Evolutionary conservation across 2,797 vertebrate genomes (phyloP).

Genomic region (Falco columbarius): DNA sequence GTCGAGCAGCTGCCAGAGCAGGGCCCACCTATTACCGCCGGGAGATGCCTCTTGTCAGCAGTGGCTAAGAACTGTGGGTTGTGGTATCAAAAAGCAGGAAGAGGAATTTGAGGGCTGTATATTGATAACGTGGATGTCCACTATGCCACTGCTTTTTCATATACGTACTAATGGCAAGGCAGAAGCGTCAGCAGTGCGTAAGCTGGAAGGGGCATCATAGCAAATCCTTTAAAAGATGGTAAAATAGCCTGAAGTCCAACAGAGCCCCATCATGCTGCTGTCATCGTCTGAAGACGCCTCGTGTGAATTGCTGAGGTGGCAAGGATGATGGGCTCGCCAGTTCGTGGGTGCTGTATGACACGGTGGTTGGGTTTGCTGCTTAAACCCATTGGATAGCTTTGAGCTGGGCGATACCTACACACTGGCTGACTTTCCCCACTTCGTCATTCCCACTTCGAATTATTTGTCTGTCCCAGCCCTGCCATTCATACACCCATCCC

Average conservation of each 20-base stretch:
- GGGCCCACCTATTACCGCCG: not conserved
- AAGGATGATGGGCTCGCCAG: not conserved
- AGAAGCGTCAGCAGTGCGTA: not conserved
- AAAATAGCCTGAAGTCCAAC: not conserved
- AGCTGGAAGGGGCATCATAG: not conserved
- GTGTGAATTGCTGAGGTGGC: not conserved
- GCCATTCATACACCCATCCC: not conserved
- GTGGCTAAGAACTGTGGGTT: not conserved
- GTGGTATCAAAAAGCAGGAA: not conserved
- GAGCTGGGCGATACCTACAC: not conserved
- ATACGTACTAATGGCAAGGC: not conserved
- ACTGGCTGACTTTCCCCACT: too few species aligned
- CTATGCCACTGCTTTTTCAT: not conserved
- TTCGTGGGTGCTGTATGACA: not conserved
- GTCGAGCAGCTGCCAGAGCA: not conserved
- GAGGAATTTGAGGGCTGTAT: not conserved
- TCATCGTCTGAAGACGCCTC: not conserved
- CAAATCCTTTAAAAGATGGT: not conserved
- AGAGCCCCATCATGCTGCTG: not conserved
- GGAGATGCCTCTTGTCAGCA: not conserved
- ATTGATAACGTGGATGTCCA: not conserved
- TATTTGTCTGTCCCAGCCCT: not conserved
- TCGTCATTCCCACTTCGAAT: not conserved
- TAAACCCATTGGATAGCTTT: not conserved
- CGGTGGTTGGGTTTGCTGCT: not conserved